A percentile compares a stretch with the other conserved stretches of the same genome.
Conservation (phyloP, 2,113 vertebrate genomes). For the Taxidea taxus region DNA sequence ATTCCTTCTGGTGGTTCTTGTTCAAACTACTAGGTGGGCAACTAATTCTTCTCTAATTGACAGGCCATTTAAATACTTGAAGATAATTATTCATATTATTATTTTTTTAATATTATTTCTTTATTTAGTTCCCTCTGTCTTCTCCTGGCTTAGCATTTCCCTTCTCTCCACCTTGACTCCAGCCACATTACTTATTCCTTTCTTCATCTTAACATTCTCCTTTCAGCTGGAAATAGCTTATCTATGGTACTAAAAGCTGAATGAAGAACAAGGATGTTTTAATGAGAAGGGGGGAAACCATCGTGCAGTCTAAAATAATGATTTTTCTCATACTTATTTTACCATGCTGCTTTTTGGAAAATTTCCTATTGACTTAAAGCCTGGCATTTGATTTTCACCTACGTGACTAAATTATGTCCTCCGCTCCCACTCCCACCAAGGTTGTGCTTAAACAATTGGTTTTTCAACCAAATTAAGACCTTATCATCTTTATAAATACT, state of each 20-base stretch:
- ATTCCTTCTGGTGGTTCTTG: neutral
- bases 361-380: neutral
- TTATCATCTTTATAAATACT: neutral
- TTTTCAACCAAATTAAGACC: neutral
- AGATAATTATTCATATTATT: neutral
- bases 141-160: neutral
- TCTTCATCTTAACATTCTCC: neutral
- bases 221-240: neutral
- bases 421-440: neutral
- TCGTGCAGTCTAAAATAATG: neutral
- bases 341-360: neutral
- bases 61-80: neutral
- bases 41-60: neutral
- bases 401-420: neutral
- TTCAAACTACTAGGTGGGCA: neutral
- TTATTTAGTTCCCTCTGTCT: neutral
- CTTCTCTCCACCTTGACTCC: neutral
- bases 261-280: neutral
- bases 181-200: neutral
- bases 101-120: neutral
- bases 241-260: neutral
- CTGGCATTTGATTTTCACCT: neutral
- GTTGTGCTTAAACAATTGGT: neutral
- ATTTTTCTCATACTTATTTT: neutral
- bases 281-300: neutral